Evolutionary conservation across 2,888 invertebrate genomes (phyloP).

Genomic region (Polymixis lichenea): DNA sequence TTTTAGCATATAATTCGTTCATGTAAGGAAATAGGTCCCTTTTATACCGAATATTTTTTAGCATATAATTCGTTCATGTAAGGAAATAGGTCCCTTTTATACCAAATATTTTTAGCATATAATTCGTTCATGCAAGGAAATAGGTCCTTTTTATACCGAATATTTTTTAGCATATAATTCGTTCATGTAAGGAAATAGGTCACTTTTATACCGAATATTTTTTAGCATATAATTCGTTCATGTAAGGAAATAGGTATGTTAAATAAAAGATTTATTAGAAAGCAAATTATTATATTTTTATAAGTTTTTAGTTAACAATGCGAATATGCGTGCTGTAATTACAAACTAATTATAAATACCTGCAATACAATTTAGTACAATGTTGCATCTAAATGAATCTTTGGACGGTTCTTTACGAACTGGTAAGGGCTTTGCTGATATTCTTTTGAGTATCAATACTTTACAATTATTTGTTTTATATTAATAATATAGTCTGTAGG

Average conservation of each 20-base stretch:
- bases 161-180: too few relatives aligned
- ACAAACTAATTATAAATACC: conserved; percentile 73
- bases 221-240: too few relatives aligned
- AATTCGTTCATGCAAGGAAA: too few relatives aligned
- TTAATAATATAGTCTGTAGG: conserved; percentile 34
- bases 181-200: too few relatives aligned
- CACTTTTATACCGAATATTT: too few relatives aligned
- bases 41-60: too few relatives aligned
- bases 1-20: background rate
- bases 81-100: too few relatives aligned
- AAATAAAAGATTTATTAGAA: conserved; percentile 66
- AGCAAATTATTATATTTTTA: conserved; percentile 78
- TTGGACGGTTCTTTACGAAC: conserved; percentile 87
- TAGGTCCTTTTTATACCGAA: too few relatives aligned
- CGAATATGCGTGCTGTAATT: conserved; percentile 76
- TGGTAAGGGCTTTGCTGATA: conserved; percentile 84
- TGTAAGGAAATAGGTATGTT: background rate
- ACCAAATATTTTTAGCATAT: too few relatives aligned
- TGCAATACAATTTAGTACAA: conserved; percentile 74
- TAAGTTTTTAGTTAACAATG: conserved; percentile 72
- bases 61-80: too few relatives aligned
- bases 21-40: background rate
- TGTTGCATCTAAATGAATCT: conserved; percentile 79
- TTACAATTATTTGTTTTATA: conserved; percentile 50
- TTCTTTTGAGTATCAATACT: conserved; percentile 54